Conservation (phyloP, 2,113 vertebrate genomes). For the Actenoides hombroni region DNA sequence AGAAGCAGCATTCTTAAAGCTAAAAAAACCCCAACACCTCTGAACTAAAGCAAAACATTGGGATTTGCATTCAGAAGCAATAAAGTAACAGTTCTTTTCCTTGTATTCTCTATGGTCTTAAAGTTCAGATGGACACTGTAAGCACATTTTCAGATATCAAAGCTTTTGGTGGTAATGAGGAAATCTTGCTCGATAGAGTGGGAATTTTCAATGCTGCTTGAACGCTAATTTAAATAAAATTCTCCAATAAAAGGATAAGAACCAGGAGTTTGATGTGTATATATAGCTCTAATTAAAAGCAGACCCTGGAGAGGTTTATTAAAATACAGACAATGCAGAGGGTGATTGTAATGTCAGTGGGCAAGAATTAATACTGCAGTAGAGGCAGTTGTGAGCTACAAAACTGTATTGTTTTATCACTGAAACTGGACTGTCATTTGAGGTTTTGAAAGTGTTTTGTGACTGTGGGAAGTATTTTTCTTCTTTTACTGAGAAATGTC, state of each 20-base stretch:
- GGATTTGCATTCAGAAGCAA: neutral
- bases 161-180: neutral
- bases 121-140: neutral
- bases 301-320: neutral
- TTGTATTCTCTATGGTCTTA: neutral
- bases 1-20: neutral
- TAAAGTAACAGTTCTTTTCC: neutral
- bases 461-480: neutral
- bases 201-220: neutral
- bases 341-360: neutral
- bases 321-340: neutral
- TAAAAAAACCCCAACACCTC: neutral
- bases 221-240: neutral
- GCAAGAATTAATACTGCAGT: neutral
- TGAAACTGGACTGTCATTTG: neutral
- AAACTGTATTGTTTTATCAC: neutral
- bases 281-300: conserved; percentile 5
- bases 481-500: neutral
- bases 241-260: neutral
- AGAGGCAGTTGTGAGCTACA: neutral
- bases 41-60: neutral
- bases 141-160: neutral
- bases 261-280: neutral
- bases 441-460: conserved; percentile 8
- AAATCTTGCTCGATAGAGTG: neutral